Base-by-base conservation (phyloP, 2,888 invertebrate species). In the Andrena dorsata region DNA sequence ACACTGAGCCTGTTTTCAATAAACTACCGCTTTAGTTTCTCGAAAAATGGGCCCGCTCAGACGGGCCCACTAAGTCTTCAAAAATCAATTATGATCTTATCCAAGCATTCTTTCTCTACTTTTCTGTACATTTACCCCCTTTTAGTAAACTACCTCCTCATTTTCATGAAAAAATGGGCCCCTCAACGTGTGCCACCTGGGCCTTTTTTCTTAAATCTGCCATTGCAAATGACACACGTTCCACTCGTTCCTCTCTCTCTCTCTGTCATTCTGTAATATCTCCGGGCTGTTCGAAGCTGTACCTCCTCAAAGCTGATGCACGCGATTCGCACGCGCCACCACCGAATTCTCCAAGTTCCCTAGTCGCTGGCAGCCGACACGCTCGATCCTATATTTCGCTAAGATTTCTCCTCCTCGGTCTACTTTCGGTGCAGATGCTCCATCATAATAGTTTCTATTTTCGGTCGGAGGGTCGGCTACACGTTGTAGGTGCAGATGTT, bases 401-500 rank as follows among this genome's bases (percentile, higher is more conserved):
- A 76, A 79, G 80, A 85, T 82, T 82, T 80, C 69, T 81, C 75
- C 76, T 77, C 63, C 65, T 72, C 76, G 76, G 65, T 76, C 80
- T 13, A 71, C 75, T 76, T 80, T 73, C 85, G 20, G 71, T 80
- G 73, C 89, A 86, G 87, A 89, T 88, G 88, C 80, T 86, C 84
- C 83, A 85, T 89, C 87, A 88, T 88, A 86, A 86, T 88, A 86
- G 89, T 87, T 82, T 76, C 89, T 89, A 89, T 89, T 89, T 89
- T 83, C 72, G 87, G 86, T 58, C 79, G 76, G 84, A 82, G 86
- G 87, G 85, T 83, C 82, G 85, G 75, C 80, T 75, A 75, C 76
- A 72, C 72, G 66, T 78, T 79, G 78, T 76, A 82, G 80, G 85
- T 84, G 86, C 88, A 88, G 87, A 89, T 88, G 86, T 87, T 87